These are phyloP conservation scores for Zaprionus obscuricornis DNA, from an alignment of 2,888 invertebrate genomes.

Conservation along the genomic window DNA sequence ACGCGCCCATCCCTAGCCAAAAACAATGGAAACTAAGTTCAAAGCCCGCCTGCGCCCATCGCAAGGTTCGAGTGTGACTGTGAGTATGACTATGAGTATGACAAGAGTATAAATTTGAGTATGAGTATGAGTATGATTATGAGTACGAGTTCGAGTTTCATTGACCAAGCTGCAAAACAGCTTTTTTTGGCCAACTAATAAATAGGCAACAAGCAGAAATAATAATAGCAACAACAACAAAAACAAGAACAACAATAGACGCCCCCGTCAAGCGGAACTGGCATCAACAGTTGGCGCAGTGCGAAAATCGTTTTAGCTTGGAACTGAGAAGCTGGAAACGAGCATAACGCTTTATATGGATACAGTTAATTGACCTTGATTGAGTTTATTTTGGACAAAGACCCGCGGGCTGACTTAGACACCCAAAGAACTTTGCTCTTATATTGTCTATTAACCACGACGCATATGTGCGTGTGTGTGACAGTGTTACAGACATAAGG, in stretches of 20 bases:
- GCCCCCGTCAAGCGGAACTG: constrained; percentile 70
- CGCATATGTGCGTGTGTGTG: no score
- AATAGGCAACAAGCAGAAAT: constrained; percentile 31
- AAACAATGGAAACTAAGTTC: constrained; percentile 51
- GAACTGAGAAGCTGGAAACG: constrained; percentile 30
- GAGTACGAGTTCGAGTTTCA: constrained; percentile 56
- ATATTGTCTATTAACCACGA: no score
- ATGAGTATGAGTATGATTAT: constrained; percentile 12
- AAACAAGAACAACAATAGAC: constrained; percentile 25
- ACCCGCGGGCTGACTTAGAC: constrained; percentile 21
- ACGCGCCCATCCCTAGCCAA: constrained; percentile 43
- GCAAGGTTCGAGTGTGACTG: constrained; percentile 35
- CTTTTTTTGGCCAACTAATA: constrained; percentile 58
- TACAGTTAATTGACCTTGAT: constrained; percentile 82
- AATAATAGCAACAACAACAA: constrained; percentile 18
- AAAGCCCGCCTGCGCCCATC: constrained; percentile 55
- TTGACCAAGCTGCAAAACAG: constrained; percentile 60
- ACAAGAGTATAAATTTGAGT: constrained; percentile 11
- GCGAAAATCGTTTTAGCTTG: constrained; percentile 54
- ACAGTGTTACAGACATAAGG: no score
- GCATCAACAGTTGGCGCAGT: constrained; percentile 42
- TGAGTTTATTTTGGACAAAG: constrained; percentile 64
- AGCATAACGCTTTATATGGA: constrained; percentile 65
- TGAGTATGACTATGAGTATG: constrained; percentile 13
- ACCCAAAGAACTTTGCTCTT: background rate